Evolutionary conservation across 2,797 vertebrate species (phyloP).

Genomic region (Sebastes oblongus): DNA sequence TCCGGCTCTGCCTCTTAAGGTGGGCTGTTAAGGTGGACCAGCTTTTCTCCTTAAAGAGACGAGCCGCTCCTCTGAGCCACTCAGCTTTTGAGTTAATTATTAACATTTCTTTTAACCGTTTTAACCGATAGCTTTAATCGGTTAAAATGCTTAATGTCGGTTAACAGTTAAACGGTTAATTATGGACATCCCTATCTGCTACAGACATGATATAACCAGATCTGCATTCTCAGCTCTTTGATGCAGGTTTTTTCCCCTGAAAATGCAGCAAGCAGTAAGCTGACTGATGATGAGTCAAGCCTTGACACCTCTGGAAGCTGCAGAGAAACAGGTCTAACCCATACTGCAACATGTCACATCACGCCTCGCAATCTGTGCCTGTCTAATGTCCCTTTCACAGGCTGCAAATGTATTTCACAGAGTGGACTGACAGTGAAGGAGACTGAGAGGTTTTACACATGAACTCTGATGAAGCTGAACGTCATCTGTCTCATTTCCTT

Average conservation of each 20-base stretch:
- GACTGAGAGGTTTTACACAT: conserved; percentile 2
- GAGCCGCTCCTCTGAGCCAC: no score
- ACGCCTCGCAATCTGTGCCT: background rate
- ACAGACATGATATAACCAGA: background rate
- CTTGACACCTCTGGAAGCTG: conserved; percentile 8
- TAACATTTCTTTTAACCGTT: no score
- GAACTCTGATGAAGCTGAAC: background rate
- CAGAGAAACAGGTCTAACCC: background rate
- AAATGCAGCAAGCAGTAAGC: background rate
- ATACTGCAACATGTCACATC: background rate
- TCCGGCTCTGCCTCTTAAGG: no score
- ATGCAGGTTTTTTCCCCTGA: background rate
- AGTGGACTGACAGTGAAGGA: background rate
- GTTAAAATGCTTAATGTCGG: no score
- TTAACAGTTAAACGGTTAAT: no score
- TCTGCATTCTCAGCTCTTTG: background rate
- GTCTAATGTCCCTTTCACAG: conserved; percentile 14
- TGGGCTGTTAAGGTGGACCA: no score
- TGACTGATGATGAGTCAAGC: conserved; percentile 23
- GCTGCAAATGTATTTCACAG: conserved; percentile 1
- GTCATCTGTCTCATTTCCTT: conserved; percentile 1
- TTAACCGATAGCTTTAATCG: no score
- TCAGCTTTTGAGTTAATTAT: no score
- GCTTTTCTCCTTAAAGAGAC: no score
- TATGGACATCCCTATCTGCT: background rate